phyloP scores from a whole-genome alignment of 2,888 invertebrate genomes.

The Hecatera dysodea region DNA sequence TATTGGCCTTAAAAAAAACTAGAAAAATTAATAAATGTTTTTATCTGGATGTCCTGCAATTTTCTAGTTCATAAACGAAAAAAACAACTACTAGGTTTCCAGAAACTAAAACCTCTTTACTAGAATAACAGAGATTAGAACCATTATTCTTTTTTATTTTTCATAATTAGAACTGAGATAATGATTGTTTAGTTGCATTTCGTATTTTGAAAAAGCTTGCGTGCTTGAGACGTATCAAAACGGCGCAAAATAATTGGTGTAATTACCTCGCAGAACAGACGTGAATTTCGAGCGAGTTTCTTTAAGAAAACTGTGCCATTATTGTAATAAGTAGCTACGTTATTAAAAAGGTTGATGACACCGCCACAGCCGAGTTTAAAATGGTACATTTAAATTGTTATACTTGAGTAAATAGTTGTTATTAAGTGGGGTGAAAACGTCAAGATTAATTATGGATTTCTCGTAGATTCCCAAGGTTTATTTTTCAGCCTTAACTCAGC shows the following conservation, averaged over 20 bases:
- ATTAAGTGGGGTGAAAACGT: slow-evolving; percentile 52
- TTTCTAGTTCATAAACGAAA: slow-evolving; percentile 6
- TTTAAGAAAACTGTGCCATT: slow-evolving; percentile 62
- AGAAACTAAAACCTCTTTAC: slow-evolving; percentile 28
- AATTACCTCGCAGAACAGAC: slow-evolving; percentile 53
- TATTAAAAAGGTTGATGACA: slow-evolving; percentile 67
- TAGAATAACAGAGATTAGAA: slow-evolving; percentile 36
- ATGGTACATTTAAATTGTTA: slow-evolving; percentile 46
- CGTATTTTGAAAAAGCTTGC: slow-evolving; percentile 61
- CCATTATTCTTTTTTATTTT: slow-evolving; percentile 42
- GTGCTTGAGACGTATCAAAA: slow-evolving; percentile 64
- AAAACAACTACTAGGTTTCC: slow-evolving; percentile 14
- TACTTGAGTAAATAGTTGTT: slow-evolving; percentile 44
- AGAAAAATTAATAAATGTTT: neutral
- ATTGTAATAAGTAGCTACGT: slow-evolving; percentile 62
- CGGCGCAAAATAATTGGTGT: slow-evolving; percentile 58
- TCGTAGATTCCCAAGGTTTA: slow-evolving; percentile 18
- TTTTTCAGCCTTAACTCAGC: neutral
- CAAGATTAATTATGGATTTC: slow-evolving; percentile 35
- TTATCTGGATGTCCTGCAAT: neutral
- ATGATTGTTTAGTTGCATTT: slow-evolving; percentile 44
- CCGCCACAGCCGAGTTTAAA: slow-evolving; percentile 40
- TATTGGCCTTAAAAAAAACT: neutral
- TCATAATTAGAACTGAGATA: slow-evolving; percentile 48
- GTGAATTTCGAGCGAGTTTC: slow-evolving; percentile 58